Evolutionary conservation across 2,113 vertebrate genomes (phyloP), one percentile per base, ranked within the genome.

Genomic region (Pristiophorus japonicus): DNA sequence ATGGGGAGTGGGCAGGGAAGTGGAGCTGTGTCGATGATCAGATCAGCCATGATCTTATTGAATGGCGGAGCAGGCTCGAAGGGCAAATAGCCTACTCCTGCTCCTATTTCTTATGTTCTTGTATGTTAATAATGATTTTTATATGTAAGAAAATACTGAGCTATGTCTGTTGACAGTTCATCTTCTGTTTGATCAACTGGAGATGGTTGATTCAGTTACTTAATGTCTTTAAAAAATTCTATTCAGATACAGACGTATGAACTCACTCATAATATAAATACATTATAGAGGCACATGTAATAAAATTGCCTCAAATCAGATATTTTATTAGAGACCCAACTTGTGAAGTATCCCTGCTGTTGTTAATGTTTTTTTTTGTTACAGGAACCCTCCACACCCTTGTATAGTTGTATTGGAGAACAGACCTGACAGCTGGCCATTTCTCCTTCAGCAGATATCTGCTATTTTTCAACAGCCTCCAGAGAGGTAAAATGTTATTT

Each of bases 361-460:
- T 24, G 16, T 22, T 38, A 88, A 10, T 88, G 0, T 85, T 96
- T 96, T 96, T 96, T 63, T 97, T 34, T 97, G 34, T 92, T 97
- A 84, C 97, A 99, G 99, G 97, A 98, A 95, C 88, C 97, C 45
- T 96, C 98, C 98, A 95, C 99, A 99, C 95, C 99, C 99, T 0
- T 98, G 98, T 96, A 98, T 99, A 97, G 98, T 96, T 38, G 97
- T 98, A 24, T 97, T 99, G 96, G 99, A 99, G 97, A 98, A 99
- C 96, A 98, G 99, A 95, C 97, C 96, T 63, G 98, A 98, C 95
- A 98, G 98, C 97, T 99, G 99, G 99, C 98, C 99, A 0, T 95
- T 97, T 95, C 96, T 99, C 75, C 96, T 99, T 87, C 98, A 98
- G 96, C 98, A 98, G 96, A 97, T 99, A 95, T 97, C 97, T 94